Percentiles rank a stretch among this genome's conserved stretches.
phyloP scores from a whole-genome alignment of 2,797 vertebrate genomes.

The Semaprochilodus insignis region DNA sequence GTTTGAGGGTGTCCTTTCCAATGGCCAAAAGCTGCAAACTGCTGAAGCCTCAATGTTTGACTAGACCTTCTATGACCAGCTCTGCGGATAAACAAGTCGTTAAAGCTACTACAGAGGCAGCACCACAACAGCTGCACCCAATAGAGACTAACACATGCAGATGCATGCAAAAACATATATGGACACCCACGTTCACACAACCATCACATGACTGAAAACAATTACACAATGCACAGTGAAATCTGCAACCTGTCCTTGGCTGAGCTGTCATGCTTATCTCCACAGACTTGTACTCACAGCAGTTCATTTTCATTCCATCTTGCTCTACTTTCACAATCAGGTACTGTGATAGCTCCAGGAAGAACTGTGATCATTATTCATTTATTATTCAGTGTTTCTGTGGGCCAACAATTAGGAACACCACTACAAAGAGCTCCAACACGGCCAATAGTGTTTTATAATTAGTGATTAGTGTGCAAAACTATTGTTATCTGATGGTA shows the following conservation, averaged over 20 bases:
- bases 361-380: too few relatives aligned
- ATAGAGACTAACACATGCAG: conserved; percentile 3
- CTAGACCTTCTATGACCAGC: neutral
- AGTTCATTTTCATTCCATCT: neutral
- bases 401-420: too few relatives aligned
- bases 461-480: too few relatives aligned
- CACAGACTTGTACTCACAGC: neutral
- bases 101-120: neutral
- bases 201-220: too few relatives aligned
- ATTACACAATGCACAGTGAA: neutral
- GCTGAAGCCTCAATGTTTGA: neutral
- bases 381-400: too few relatives aligned
- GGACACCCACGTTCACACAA: neutral
- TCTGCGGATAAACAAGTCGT: conserved; percentile 14
- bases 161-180: conserved; percentile 2
- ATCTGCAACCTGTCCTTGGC: neutral
- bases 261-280: neutral
- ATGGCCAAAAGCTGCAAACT: neutral
- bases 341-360: too few relatives aligned
- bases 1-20: neutral
- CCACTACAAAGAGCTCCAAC: too few relatives aligned
- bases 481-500: too few relatives aligned
- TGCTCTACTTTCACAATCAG: neutral
- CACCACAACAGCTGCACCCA: conserved; percentile 15
- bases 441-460: too few relatives aligned